Conservation (phyloP, 2,113 vertebrate genomes). For the Phaethon lepturus region DNA sequence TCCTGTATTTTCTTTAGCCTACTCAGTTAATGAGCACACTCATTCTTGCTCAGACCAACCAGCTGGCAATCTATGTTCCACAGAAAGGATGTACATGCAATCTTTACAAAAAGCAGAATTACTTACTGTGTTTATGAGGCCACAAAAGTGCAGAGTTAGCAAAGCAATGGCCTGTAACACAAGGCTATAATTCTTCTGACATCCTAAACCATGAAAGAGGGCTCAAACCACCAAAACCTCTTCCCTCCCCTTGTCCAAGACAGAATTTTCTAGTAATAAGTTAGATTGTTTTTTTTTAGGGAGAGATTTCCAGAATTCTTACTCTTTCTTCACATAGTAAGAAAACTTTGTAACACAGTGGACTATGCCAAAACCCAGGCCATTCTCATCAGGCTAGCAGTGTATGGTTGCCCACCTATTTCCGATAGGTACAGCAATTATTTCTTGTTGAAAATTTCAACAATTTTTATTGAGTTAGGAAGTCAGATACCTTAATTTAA, state of each 20-base stretch:
- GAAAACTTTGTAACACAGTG: not conserved
- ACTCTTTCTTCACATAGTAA: not conserved
- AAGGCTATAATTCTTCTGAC: constrained; percentile 48
- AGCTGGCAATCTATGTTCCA: constrained; percentile 28
- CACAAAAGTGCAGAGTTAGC: constrained; percentile 47
- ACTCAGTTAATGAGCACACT: constrained; percentile 20
- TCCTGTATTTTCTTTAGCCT: constrained; percentile 12
- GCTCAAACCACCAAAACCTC: constrained; percentile 25
- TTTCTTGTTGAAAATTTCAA: not conserved
- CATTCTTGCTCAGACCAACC: constrained; percentile 21
- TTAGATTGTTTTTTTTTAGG: not conserved
- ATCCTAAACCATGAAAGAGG: constrained; percentile 27
- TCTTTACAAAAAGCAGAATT: constrained; percentile 32
- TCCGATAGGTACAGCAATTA: not conserved
- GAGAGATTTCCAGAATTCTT: not conserved
- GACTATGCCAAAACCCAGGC: not conserved
- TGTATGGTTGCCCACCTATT: not conserved
- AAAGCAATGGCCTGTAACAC: constrained; percentile 26
- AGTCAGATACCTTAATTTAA: not conserved
- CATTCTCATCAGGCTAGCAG: not conserved
- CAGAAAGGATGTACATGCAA: not conserved
- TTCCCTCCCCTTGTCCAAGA: not conserved
- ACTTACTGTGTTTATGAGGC: constrained; percentile 1
- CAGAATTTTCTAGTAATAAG: not conserved
- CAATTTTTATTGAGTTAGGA: not conserved